Base-by-base conservation (phyloP, 64 coral and sea anemone species). In the Montipora cactus region DNA sequence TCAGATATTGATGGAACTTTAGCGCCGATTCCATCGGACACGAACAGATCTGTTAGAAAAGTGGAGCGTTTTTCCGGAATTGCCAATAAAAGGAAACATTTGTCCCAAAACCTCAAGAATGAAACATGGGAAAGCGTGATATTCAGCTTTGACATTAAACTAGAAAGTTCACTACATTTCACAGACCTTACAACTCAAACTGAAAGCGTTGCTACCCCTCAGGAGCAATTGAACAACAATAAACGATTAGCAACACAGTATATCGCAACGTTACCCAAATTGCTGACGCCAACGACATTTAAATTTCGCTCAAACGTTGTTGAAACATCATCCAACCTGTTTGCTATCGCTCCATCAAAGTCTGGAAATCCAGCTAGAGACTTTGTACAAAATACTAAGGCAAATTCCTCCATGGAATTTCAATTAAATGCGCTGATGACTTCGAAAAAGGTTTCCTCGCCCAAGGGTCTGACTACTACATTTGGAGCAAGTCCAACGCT, bases 1-100 rank as follows among this genome's bases (percentile, higher is more conserved):
- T 98, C 96, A 7, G 70, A 45, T 15, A 84, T 98, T 20, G 87
- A 78, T 8, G 73, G 89, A 18, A 91, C 94, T 44, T 95, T 84
- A 49, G 83, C 74, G 28, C 58, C 92, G 78, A 79, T 67, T 46
- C 73, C 76, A 18, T 25, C 46, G 9, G 44, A 74, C 2, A 53
- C 13, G 11, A 51, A 48, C 48, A 4, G 57, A 13, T 8, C 76
- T 51, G 66, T 55, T 48, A 50, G 67, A 8, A 45, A 91, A 74
- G 15, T 64, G 3, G 76, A 51, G 37, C 76, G 48, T 61, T 76
- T 50, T 71, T 88, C 52, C 0, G 8, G 46, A 47, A 19, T 18
- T 13, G 18, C 67, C 1, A 49, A 86, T 8, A 86, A 22, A 66
- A 49, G 18, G 15, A 50, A 37, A 72, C 19, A 44, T 3, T 28